Percentiles rank a stretch among this genome's conserved stretches.
These are phyloP conservation scores for Syrista parreyssii DNA, from an alignment of 2,888 invertebrate genomes.

Conservation along the genomic window DNA sequence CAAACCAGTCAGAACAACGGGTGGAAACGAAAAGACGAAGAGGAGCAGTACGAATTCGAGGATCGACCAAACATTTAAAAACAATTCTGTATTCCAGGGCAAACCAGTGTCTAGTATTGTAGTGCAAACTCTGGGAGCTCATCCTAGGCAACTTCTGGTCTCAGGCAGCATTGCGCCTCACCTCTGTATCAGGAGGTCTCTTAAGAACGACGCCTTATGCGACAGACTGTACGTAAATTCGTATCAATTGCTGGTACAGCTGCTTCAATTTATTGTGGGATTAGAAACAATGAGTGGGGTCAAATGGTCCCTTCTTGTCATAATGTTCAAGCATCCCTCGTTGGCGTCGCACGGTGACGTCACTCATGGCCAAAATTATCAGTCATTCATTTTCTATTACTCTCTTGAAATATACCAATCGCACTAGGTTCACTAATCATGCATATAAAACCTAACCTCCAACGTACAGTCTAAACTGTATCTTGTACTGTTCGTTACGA, in stretches of 20 bases:
- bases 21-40: no score
- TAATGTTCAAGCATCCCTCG: conserved; percentile 52
- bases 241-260: conserved; percentile 65
- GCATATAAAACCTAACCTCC: background rate
- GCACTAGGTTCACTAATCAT: background rate
- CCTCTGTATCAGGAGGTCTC: no score
- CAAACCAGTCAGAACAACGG: no score
- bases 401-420: background rate
- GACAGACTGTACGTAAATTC: conserved; percentile 63
- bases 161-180: no score
- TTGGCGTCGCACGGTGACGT: conserved; percentile 18
- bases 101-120: no score
- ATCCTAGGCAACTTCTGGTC: no score
- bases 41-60: no score
- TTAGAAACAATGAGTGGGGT: conserved; percentile 65
- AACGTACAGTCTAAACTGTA: background rate
- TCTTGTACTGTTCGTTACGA: background rate
- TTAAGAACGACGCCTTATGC: conserved; percentile 41
- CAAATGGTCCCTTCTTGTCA: conserved; percentile 62
- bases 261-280: conserved; percentile 66
- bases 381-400: conserved; percentile 31
- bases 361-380: conserved; percentile 33
- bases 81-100: no score
- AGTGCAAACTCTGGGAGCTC: no score
- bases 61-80: no score